These are phyloP conservation scores for Pogonomyrmex barbatus DNA, from an alignment of 1,140 invertebrate genomes.

Conservation along the genomic window DNA sequence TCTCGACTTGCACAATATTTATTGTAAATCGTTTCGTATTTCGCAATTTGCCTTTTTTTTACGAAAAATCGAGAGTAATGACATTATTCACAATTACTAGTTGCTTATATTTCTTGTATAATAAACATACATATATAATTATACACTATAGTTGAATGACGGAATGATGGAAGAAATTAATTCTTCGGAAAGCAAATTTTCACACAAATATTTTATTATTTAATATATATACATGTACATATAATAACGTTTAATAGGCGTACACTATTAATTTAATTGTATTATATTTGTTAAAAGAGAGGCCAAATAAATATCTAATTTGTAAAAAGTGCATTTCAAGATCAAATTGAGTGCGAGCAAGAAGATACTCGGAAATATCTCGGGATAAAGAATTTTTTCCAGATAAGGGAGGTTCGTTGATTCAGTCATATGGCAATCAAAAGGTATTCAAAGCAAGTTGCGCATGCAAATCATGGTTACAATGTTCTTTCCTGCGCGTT, in stretches of 20 bases:
- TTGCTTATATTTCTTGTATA: background rate
- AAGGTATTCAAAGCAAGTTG: conserved; percentile 73
- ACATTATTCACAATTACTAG: conserved; percentile 2
- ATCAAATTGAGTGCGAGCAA: background rate
- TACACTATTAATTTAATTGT: background rate
- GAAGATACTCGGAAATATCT: background rate
- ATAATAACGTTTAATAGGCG: background rate
- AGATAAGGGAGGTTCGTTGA: conserved; percentile 44
- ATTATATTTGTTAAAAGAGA: background rate
- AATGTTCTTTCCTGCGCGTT: conserved; percentile 60
- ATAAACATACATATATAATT: background rate
- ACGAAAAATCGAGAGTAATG: background rate
- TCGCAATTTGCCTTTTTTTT: background rate
- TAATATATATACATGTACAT: background rate
- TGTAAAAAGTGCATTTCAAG: background rate
- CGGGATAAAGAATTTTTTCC: conserved; percentile 30
- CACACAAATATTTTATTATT: background rate
- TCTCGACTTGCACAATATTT: conserved; percentile 35
- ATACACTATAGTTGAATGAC: background rate
- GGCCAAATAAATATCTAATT: background rate
- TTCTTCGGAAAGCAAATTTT: background rate
- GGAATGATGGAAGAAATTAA: background rate
- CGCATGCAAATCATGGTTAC: conserved; percentile 78
- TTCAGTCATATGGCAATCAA: conserved; percentile 78
- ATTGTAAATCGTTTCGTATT: background rate